Evolutionary conservation across 92 coral and sea anemone genomes (phyloP), one percentile per base, ranked within the genome.

Genomic region (Blastomussa wellsi): DNA sequence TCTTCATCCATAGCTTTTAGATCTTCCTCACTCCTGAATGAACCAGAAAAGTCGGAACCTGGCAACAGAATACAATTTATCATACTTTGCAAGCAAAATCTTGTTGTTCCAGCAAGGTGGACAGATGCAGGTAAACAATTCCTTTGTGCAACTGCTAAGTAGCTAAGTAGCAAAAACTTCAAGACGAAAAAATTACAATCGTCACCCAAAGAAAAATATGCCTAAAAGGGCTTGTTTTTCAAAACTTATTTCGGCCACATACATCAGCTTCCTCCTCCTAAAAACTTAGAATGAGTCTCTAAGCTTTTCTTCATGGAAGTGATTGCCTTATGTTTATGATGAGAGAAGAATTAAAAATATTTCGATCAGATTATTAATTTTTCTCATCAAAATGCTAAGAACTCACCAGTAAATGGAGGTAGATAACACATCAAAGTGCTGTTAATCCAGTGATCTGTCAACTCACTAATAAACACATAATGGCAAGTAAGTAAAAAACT

Each of bases 381-480:
- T 69, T 5, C 33, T 69, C 74, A 67, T 67, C 22, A 67, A 67
- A 67, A 29, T 33, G 22, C 17, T 38, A 35, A 29, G 11, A 22
- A 73, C 86, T 77, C 48, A 94, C 98, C 98, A 26, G 95, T 92
- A 41, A 94, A 94, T 17, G 98, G 98, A 1, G 98, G 98, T n/a
- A 94, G 89, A 76, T 94, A 94, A 36, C 98, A 94, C 98, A 94
- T 94, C 51, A 94, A 77, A 24, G 88, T 90, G 78, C 98, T 94
- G 83, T 94, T 94, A 26, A 92, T 94, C 98, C 98, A 94, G 77
- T 92, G 88, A 39, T 94, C 98, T 38, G 98, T 85, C 65, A 94
- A 72, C 60, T 94, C 95, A 49, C 98, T 94, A 38, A 8, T 2
- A 78, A 82, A 47, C 20, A 19, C 17, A 31, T 44, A 19, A 35